Evolutionary conservation across 2,888 invertebrate species (phyloP).

Genomic region (Cryptus viduatorius): DNA sequence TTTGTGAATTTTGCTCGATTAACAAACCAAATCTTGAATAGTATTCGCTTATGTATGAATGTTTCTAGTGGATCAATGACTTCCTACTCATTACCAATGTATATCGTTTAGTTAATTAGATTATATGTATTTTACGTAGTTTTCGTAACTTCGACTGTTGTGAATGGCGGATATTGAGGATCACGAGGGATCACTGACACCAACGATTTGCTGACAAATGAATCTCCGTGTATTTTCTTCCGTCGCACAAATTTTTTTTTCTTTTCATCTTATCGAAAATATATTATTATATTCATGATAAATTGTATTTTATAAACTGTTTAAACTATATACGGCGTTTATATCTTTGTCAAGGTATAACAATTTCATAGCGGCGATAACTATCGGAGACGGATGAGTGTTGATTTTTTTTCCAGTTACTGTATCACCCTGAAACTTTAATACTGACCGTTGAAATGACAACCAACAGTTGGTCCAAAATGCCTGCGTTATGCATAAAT

Average conservation of each 20-base stretch:
- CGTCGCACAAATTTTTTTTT: conserved; percentile 20
- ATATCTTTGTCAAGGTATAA: conserved; percentile 34
- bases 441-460: conserved; percentile 1
- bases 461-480: not conserved
- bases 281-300: conserved; percentile 61
- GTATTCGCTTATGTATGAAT: conserved; percentile 72
- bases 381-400: not conserved
- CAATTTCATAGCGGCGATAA: not conserved
- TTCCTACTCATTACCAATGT: conserved; percentile 44
- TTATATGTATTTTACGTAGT: conserved; percentile 36
- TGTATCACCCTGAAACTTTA: conserved; percentile 4
- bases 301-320: conserved; percentile 34
- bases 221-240: conserved; percentile 36
- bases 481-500: not conserved
- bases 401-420: not conserved
- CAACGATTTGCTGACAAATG: not conserved
- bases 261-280: conserved; percentile 31
- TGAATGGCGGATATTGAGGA: conserved; percentile 31
- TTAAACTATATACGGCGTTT: conserved; percentile 35
- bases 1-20: conserved; percentile 22
- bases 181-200: not conserved
- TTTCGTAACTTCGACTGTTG: conserved; percentile 40
- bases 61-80: conserved; percentile 54
- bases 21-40: conserved; percentile 37
- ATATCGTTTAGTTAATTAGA: conserved; percentile 52